Conservation (phyloP, 37 sponge, comb jelly and placozoan genomes). For the Lycopodina hypogea region DNA sequence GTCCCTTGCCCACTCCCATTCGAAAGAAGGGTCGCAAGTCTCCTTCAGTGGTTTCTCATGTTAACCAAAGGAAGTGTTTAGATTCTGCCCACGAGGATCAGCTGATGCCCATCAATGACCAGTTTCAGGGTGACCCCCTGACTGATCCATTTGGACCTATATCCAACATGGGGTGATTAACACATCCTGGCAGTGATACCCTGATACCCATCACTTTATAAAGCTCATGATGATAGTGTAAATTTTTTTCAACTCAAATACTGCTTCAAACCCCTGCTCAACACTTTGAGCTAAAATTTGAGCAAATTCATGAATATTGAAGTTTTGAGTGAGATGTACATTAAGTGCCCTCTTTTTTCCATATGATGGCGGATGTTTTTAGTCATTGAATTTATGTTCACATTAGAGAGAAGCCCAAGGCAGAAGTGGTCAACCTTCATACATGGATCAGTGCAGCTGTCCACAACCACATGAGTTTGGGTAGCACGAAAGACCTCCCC, state of each 20-base stretch:
- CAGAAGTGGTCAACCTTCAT: constrained; percentile 90
- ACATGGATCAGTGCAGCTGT: constrained; percentile 97
- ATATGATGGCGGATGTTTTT: constrained; percentile 95
- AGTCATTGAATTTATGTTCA: constrained; percentile 92
- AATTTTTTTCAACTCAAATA: constrained; percentile 91
- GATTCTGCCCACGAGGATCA: too few relatives aligned
- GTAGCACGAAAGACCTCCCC: constrained; percentile 91
- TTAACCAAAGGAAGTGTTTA: too few relatives aligned
- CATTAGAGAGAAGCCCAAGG: constrained; percentile 93
- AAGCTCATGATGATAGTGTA: constrained; percentile 95
- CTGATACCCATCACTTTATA: constrained; percentile 98
- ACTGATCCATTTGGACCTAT: constrained; percentile 89
- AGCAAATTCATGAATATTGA: constrained; percentile 95
- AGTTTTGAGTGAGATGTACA: constrained; percentile 91
- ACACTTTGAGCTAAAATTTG: constrained; percentile 85
- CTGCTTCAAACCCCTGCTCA: constrained; percentile 85
- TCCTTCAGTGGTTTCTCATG: too few relatives aligned
- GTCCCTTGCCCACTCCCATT: too few relatives aligned
- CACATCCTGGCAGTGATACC: constrained; percentile 94
- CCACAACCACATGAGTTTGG: constrained; percentile 77
- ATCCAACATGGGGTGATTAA: constrained; percentile 98
- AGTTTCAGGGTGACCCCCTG: too few relatives aligned
- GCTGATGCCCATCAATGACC: too few relatives aligned
- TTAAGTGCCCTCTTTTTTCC: constrained; percentile 92
- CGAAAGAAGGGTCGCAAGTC: too few relatives aligned